Evolutionary conservation across 2,888 invertebrate genomes (phyloP).

Genomic region (Sympetrum striolatum): DNA sequence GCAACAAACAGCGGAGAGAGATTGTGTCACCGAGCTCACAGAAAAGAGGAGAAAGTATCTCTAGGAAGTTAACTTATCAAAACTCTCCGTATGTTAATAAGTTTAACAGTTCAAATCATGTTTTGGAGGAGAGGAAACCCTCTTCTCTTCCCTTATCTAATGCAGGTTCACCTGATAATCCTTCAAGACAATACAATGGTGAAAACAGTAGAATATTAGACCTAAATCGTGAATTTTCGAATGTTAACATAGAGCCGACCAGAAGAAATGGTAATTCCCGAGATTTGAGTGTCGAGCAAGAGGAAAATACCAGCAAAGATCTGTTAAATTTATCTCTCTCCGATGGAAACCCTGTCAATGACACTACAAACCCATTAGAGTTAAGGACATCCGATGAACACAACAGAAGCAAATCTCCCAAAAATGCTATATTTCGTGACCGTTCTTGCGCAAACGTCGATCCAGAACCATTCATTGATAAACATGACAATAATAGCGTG

Average conservation of each 20-base stretch:
- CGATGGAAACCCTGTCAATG: not conserved
- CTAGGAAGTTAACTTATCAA: not conserved
- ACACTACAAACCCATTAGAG: not conserved
- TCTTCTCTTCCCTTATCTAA: not conserved
- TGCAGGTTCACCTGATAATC: not conserved
- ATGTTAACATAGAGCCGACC: not conserved
- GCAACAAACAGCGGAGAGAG: not conserved
- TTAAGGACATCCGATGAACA: not conserved
- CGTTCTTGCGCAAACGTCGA: not conserved
- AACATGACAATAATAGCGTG: not conserved
- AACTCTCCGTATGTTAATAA: not conserved
- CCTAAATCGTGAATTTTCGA: not conserved
- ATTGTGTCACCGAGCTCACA: not conserved
- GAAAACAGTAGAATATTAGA: not conserved
- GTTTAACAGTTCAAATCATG: not conserved
- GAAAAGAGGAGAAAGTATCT: not conserved
- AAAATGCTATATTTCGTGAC: not conserved
- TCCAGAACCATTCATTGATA: not conserved
- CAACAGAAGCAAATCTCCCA: not conserved
- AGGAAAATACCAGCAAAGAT: conserved; percentile 22
- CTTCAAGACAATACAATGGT: not conserved
- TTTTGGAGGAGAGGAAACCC: not conserved
- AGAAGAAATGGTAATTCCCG: not conserved
- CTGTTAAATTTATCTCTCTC: conserved; percentile 13
- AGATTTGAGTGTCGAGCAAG: not conserved